Evolutionary conservation across 2,888 invertebrate genomes (phyloP), one percentile per base, ranked within the genome.

Genomic region (Elysia crispata): DNA sequence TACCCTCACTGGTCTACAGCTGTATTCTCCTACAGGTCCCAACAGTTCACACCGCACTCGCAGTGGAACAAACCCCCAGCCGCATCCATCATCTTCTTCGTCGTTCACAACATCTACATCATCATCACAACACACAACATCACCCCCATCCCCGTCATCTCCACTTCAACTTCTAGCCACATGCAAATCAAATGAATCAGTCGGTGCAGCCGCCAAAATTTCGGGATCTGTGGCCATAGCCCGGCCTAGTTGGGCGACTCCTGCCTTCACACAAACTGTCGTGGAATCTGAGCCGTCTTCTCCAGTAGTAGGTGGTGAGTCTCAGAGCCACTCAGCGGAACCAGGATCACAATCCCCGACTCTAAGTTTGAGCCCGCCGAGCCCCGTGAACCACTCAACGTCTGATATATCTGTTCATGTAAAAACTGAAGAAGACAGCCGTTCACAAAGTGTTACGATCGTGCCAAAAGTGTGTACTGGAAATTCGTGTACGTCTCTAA

Each of bases 401-500:
- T 74, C 73, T 18, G 79, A 79, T 23, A 64, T 79, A 23, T 64
- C 50, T 18, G 25, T 66, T 0, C 49, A 74, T 31, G 6, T 74
- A 23, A 54, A 15, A 20, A 31, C 41, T 0, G 79, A 75, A 18
- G 60, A 76, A 60, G 13, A 23, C 54, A 62, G 77, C 3, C 79
- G 87, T 15, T 85, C 85, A 0, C 83, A 83, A 49, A 86, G 85
- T 66, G 85, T 85, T 0, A 84, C 85, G 0, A 79, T 80, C 13
- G 67, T 64, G 8, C 28, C 75, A 18, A 75, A 69, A 31, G 62
- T 84, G 11, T 72, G 70, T 0, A 73, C 85, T 20, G 85, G 83
- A 20, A 67, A 80, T 6, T 88, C 85, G 0, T 41, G 41, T 41
- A 85, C 85, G 13, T 87, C 88, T 0, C 72, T 88, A 11, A 85